phyloP scores from a whole-genome alignment of 2,113 vertebrate species.

The Camelus bactrianus region DNA sequence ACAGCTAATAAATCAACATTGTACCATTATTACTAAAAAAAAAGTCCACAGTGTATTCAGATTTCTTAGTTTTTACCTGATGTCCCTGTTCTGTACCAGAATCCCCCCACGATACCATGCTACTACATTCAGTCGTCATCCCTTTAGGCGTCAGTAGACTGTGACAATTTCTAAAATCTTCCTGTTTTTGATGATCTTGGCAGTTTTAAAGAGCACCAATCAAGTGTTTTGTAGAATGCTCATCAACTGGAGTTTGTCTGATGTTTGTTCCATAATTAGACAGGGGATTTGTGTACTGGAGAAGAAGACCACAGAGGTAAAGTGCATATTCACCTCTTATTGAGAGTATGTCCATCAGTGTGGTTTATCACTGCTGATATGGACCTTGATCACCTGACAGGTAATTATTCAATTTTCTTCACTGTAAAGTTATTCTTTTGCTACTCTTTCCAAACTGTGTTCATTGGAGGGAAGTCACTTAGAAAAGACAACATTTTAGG shows the following conservation, averaged over 20 bases:
- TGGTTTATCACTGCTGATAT: not conserved
- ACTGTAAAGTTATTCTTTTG: not conserved
- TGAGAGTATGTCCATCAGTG: not conserved
- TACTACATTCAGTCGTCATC: not conserved
- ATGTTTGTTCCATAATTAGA: not conserved
- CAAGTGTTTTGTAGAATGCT: not conserved
- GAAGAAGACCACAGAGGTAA: not conserved
- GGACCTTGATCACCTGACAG: not conserved
- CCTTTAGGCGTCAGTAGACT: not conserved
- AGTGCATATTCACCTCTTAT: not conserved
- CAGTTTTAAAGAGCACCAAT: not conserved
- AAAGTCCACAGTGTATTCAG: not conserved
- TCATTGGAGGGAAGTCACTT: not conserved
- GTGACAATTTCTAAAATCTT: not conserved
- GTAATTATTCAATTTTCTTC: not conserved
- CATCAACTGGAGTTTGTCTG: not conserved
- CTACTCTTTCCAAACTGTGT: not conserved
- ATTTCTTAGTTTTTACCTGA: not conserved
- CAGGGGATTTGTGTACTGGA: not conserved
- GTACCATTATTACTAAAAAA: not conserved
- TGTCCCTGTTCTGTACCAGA: not conserved
- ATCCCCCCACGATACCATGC: not conserved
- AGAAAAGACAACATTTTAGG: not conserved
- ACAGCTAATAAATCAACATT: not conserved
- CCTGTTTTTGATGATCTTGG: not conserved